Evolutionary conservation across 2,888 invertebrate genomes (phyloP).

Genomic region (Meghimatium bilineatum): DNA sequence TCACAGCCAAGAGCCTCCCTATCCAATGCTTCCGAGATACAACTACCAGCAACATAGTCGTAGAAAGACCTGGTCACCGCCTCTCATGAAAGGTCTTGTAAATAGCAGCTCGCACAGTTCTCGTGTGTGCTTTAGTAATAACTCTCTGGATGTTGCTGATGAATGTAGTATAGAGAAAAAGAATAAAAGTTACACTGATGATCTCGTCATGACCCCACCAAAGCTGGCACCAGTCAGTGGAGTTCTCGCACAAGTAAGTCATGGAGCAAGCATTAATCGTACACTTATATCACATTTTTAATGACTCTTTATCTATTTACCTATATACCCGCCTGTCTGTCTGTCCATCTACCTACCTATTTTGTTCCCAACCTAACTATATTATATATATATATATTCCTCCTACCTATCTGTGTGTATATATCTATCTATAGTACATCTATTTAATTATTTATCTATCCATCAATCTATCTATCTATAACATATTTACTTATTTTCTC

Average conservation of each 20-base stretch:
- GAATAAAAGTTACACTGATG: slow-evolving; percentile 55
- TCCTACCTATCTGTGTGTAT: too few species aligned
- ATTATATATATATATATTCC: too few species aligned
- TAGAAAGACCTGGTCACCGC: slow-evolving; percentile 68
- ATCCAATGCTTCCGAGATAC: slow-evolving; percentile 33
- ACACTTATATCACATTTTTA: too few species aligned
- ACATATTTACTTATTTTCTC: too few species aligned
- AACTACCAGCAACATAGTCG: slow-evolving; percentile 45
- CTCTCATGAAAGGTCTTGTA: slow-evolving; percentile 57
- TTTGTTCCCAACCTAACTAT: too few species aligned
- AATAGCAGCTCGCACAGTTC: slow-evolving; percentile 44
- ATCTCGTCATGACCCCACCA: slow-evolving; percentile 79
- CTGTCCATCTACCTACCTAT: too few species aligned
- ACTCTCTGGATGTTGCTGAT: slow-evolving; percentile 54
- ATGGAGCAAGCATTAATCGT: too few species aligned
- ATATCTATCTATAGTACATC: too few species aligned
- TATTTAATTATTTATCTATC: too few species aligned
- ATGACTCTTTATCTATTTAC: too few species aligned
- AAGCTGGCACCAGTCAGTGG: slow-evolving; percentile 84
- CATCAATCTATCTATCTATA: too few species aligned
- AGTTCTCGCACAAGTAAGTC: slow-evolving; percentile 77
- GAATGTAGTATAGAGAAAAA: slow-evolving; percentile 18
- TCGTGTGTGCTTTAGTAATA: slow-evolving; percentile 63
- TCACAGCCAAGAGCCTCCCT: slow-evolving; percentile 25
- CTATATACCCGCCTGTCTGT: too few species aligned